Base-by-base conservation (phyloP, 92 coral and sea anemone genomes). In the Epizoanthus illoricatus region DNA sequence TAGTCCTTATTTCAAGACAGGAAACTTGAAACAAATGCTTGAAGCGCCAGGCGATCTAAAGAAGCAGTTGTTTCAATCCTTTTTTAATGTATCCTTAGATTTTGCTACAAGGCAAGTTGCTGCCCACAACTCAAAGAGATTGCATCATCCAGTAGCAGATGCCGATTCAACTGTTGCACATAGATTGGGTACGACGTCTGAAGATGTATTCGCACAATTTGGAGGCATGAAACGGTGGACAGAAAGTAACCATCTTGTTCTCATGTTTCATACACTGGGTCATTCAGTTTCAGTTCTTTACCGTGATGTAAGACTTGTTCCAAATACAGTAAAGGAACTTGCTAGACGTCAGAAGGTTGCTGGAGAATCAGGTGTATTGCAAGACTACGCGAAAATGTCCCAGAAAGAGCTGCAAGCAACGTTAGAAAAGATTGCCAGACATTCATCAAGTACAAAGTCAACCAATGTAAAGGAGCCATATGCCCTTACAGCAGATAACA, bases 401-500 rank as follows among this genome's bases (percentile, higher is more conserved):
- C 86, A 82, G 65, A 20, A 82, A 16, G 68, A 28, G 56, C 76
- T 80, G 15, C 85, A 54, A 56, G 59, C 55, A 9, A 80, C 69
- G n/a, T 52, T 80, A 15, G 60, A 65, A 16, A 65, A 21, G 18
- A 67, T 80, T 62, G 85, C 76, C 13, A 18, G 85, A n/a, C 28
- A 20, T 13, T 20, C 28, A 21, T 66, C 71, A 80, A 18, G 39
- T 9, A 47, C 62, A 20, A 73, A 43, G 61, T 47, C 19, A 45
- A 17, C 71, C 45, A 66, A 11, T 24, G 63, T 33, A 47, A 40
- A 47, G 61, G 63, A 56, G n/a, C 58, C 63, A 15, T 80, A 80
- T 19, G 85, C 75, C 12, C 71, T 80, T 70, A 80, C 85, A n/a
- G 74, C 85, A 18, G 86, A 82, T 63, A 82, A 82, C 79, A 71